Conservation (phyloP, 2,113 vertebrate genomes). For the Mormyrus lacerda region DNA sequence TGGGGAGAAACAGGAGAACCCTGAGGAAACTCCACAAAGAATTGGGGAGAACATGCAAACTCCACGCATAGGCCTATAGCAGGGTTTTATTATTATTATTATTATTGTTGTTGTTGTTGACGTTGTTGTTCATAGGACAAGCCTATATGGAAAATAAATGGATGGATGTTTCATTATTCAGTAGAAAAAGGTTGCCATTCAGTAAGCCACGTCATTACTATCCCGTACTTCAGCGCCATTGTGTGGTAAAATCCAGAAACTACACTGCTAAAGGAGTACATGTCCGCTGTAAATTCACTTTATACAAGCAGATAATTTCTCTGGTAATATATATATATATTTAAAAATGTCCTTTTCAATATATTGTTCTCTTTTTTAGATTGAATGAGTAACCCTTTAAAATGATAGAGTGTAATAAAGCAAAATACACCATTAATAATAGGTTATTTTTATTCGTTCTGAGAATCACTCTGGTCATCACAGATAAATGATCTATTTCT, state of each 20-base stretch:
- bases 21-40: background rate
- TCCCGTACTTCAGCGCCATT: background rate
- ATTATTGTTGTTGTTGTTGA: too few relatives aligned
- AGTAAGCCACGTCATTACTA: background rate
- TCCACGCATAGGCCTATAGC: background rate
- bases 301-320: background rate
- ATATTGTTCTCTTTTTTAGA: background rate
- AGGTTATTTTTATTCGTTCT: background rate
- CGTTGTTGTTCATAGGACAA: background rate
- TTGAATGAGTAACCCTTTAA: background rate
- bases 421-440: background rate
- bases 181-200: background rate
- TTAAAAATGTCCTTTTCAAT: background rate
- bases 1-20: background rate
- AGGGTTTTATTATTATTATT: background rate
- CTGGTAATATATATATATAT: background rate
- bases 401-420: background rate
- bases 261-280: background rate
- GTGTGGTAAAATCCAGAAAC: background rate
- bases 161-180: background rate
- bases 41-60: background rate
- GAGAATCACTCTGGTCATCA: background rate
- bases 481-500: background rate
- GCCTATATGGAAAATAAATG: background rate
- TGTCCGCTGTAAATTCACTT: background rate